Evolutionary conservation across 2,797 vertebrate genomes (phyloP).

Genomic region (Pangasius sanitwongsei): DNA sequence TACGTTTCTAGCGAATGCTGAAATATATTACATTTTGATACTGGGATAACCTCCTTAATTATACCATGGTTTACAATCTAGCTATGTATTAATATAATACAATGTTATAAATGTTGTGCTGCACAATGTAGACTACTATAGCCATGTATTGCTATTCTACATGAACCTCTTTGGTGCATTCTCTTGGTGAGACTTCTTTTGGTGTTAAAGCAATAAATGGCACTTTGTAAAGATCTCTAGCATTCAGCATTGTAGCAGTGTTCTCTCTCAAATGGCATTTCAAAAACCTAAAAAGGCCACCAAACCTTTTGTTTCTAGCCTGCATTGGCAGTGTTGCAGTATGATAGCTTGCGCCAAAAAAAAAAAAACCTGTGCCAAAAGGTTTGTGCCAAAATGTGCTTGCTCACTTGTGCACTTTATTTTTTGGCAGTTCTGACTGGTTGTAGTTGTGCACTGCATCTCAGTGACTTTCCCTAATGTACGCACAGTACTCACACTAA

Average conservation of each 20-base stretch:
- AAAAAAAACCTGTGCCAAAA: not conserved
- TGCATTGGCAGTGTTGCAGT: not conserved
- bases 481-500: not conserved
- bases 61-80: not conserved
- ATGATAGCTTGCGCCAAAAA: not conserved
- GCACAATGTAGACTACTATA: not conserved
- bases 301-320: not conserved
- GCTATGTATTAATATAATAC: not conserved
- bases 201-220: not conserved
- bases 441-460: not conserved
- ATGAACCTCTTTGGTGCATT: not conserved
- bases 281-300: not conserved
- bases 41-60: not conserved
- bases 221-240: not conserved
- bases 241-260: not conserved
- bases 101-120: not conserved
- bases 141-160: not conserved
- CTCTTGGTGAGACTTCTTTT: not conserved
- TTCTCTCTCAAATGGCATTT: not conserved
- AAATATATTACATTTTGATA: not conserved
- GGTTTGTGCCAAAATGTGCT: not conserved
- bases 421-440: conserved; percentile 4
- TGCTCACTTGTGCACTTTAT: not conserved
- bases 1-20: too few species aligned
- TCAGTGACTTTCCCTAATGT: not conserved